A percentile compares a stretch with the other conserved stretches of the same genome.
Conservation (phyloP, 30 jellyfish, hydroid and myxozoan genomes). For the Hydractinia symbiolongicarpus region DNA sequence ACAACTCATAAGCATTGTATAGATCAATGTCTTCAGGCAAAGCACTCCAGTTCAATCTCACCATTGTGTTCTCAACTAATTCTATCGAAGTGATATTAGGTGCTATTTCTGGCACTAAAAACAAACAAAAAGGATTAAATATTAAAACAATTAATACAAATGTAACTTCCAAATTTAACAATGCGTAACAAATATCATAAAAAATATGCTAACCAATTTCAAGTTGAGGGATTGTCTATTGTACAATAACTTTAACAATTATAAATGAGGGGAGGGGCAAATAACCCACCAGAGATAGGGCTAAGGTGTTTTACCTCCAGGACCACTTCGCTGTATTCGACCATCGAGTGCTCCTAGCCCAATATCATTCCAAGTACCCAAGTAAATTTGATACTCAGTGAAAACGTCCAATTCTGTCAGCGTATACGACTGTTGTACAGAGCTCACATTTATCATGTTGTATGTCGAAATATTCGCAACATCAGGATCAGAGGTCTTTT, state of each 20-base stretch:
- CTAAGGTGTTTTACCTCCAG: not conserved
- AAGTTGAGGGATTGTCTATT: too few species aligned
- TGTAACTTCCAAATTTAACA: too few species aligned
- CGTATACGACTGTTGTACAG: not conserved
- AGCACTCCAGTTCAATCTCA: not conserved
- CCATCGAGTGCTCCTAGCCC: not conserved
- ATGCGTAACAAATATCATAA: too few species aligned
- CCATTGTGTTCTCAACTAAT: not conserved
- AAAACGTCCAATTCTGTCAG: not conserved
- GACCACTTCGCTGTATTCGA: not conserved
- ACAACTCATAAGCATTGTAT: not conserved
- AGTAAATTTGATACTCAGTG: not conserved
- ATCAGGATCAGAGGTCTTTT: not conserved
- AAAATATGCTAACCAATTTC: too few species aligned
- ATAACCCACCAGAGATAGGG: too few species aligned
- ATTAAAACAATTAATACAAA: too few species aligned
- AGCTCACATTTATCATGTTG: not conserved
- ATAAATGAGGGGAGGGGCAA: too few species aligned
- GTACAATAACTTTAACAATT: too few species aligned
- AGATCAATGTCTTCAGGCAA: conserved; percentile 8
- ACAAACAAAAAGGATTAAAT: too few species aligned
- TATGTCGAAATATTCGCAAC: not conserved
- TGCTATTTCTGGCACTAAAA: not conserved
- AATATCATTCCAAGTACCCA: conserved; percentile 1
- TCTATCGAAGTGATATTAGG: conserved; percentile 1